Evolutionary conservation across 2,888 invertebrate species (phyloP), one percentile per base, ranked within the genome.

Genomic region (Megalurothrips usitatus): DNA sequence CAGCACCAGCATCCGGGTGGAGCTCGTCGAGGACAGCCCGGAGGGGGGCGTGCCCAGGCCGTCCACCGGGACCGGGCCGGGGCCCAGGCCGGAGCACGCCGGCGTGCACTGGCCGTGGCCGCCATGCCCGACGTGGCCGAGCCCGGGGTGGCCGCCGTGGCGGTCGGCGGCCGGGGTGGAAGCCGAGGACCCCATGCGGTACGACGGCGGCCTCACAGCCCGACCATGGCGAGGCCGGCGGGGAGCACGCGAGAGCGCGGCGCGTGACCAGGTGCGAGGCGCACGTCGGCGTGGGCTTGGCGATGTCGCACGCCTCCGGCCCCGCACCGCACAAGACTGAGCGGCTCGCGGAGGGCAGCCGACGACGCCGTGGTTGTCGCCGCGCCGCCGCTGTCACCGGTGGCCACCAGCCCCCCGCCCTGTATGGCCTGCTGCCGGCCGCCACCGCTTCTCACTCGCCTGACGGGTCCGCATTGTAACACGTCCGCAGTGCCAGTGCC

Each of bases 161-260:
- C 34, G 34, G 34, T 43, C 34, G 34, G 34, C 34, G 34, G 34
- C 34, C 34, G 34, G 34, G 34, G 34, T 43, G 34, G 58, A 75
- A n/a, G 23, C 68, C 23, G 68, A 75, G 23, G 68, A 75, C 68
- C 68, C 68, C 68, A 75, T 75, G 26, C 68, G n/a, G 68, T 10
- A 68, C 68, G n/a, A 75, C 68, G 11, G 68, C 68, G 9, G 26
- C 34, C 34, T 43, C 34, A 43, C 34, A 43, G 34, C 34, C 34
- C 6, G 34, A 4, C 34, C 34, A 43, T 43, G 34, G 2, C 34
- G 34, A 6, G 34, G 34, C 2, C 34, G 6, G 34, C 34, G 34
- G 3, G 34, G 34, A 43, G n/a, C 68, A 68, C 68, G 68, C 34
- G 34, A 43, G 34, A 4, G 6, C 34, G n/a, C 19, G n/a, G n/a